These are phyloP conservation scores for Mirza zaza DNA, from an alignment of 2,113 vertebrate genomes.

Conservation along the genomic window DNA sequence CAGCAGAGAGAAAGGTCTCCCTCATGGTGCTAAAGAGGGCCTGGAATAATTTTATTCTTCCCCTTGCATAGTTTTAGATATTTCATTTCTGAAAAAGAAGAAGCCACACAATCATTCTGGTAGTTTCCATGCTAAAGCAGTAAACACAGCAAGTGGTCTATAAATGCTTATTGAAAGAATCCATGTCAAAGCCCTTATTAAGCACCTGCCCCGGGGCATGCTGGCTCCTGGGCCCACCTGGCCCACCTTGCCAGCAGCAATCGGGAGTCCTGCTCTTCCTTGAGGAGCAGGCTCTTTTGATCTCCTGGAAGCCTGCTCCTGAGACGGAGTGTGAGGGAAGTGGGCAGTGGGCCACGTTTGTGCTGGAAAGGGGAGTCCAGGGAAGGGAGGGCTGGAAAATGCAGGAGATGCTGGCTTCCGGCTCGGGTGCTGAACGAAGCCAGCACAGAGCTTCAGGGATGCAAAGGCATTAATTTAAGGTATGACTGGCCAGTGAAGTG, in stretches of 20 bases:
- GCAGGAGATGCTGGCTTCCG: fast-evolving
- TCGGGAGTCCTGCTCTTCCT: neutral
- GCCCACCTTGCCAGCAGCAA: neutral
- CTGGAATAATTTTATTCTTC: conserved; percentile 24
- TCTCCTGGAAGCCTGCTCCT: neutral
- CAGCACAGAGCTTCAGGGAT: neutral
- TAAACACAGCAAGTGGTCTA: neutral
- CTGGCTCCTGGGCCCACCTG: neutral
- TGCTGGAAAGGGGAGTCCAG: neutral
- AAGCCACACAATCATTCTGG: neutral
- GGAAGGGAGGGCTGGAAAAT: fast-evolving
- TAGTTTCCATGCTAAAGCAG: neutral
- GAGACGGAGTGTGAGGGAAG: neutral
- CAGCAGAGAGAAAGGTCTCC: conserved; percentile 72
- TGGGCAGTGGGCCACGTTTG: neutral
- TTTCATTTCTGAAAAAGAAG: neutral
- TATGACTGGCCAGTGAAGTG: neutral
- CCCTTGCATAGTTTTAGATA: neutral
- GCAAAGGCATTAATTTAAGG: neutral
- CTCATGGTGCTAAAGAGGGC: conserved; percentile 52
- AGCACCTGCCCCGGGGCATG: fast-evolving
- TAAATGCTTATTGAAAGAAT: neutral
- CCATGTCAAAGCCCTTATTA: neutral
- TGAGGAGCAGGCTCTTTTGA: neutral
- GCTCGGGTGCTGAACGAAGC: too few species aligned